Evolutionary conservation across 2,888 invertebrate species (phyloP), one percentile per base, ranked within the genome.

Genomic region (Lumbricus terrestris): DNA sequence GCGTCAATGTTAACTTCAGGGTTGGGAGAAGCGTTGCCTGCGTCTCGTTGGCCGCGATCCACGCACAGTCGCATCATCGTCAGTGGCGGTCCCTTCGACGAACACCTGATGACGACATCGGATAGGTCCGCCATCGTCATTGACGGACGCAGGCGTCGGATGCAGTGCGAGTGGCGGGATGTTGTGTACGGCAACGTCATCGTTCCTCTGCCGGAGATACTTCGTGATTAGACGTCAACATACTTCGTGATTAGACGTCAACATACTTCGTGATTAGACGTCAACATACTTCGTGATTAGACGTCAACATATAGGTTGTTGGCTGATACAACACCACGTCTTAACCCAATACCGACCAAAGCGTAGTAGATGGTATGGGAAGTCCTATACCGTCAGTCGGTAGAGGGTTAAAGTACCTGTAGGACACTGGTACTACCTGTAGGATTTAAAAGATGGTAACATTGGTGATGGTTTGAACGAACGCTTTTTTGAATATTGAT

Each of bases 91-190:
- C 38, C 37, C 5, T 95, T 96, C 89, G 97, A 97, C 88, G 96
- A 96, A 93, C 97, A 96, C 94, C 96, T 97, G 96, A 96, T 97
- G 91, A 96, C 97, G 82, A 96, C 97, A 1, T 96, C 97, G 90
- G 96, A 96, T 93, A 96, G 96, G 93, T 96, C 97, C 29, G 95
- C 97, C 47, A 96, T 97, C 94, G 96, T 97, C 88, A 95, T 97
- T 91, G 97, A 97, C 94, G 97, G 97, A 20, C 96, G 96, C 93
- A 96, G 96, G 91, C 95, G 96, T 93, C 96, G 96, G 88, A 96
- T 97, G 91, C 97, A 97, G 95, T 97, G 97, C 95, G 96, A 97
- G 95, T 97, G 97, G 92, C 96, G 96, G 88, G 96, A 96, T 88
- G 95, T 97, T 89, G 95, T 96, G 88, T 96, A 96, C 94, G 96